These are phyloP conservation scores for Diachasma alloeum DNA, from an alignment of 1,140 invertebrate genomes.

Conservation along the genomic window DNA sequence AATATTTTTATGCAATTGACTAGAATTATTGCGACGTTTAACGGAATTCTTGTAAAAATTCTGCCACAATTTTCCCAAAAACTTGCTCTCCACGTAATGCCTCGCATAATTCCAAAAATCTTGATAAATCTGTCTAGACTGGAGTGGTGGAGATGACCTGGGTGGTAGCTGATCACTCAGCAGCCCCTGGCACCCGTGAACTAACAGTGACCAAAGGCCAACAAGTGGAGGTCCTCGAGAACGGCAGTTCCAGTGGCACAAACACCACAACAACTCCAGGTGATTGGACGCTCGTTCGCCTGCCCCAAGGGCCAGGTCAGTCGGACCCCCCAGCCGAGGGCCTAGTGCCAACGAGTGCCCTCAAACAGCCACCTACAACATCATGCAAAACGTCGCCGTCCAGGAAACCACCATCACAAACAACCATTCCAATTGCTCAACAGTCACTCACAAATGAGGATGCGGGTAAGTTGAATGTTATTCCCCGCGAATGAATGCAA, in stretches of 20 bases:
- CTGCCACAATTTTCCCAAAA: no score
- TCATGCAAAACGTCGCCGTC: slow-evolving; percentile 72
- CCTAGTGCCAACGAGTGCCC: slow-evolving; percentile 81
- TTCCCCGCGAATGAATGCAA: not conserved
- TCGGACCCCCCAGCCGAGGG: slow-evolving; percentile 75
- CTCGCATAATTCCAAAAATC: not conserved
- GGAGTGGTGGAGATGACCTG: slow-evolving; percentile 83
- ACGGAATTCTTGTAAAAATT: no score
- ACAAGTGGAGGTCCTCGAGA: slow-evolving; percentile 90
- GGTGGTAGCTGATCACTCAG: slow-evolving; percentile 84
- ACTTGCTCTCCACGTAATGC: no score
- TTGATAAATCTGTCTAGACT: slow-evolving; percentile 62
- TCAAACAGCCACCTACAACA: slow-evolving; percentile 79
- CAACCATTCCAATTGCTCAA: slow-evolving; percentile 41
- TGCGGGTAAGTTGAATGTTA: slow-evolving; percentile 51
- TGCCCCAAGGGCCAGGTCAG: slow-evolving; percentile 62
- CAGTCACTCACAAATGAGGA: slow-evolving; percentile 54
- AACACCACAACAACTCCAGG: slow-evolving; percentile 31
- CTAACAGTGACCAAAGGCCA: slow-evolving; percentile 84
- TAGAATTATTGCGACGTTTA: no score
- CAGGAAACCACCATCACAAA: slow-evolving; percentile 53
- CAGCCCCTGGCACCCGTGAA: slow-evolving; percentile 74
- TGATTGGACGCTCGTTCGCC: slow-evolving; percentile 67
- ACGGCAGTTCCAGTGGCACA: slow-evolving; percentile 47
- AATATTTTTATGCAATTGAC: no score